These are phyloP conservation scores for Micromys minutus DNA, from an alignment of 2,113 vertebrate genomes.

Conservation along the genomic window DNA sequence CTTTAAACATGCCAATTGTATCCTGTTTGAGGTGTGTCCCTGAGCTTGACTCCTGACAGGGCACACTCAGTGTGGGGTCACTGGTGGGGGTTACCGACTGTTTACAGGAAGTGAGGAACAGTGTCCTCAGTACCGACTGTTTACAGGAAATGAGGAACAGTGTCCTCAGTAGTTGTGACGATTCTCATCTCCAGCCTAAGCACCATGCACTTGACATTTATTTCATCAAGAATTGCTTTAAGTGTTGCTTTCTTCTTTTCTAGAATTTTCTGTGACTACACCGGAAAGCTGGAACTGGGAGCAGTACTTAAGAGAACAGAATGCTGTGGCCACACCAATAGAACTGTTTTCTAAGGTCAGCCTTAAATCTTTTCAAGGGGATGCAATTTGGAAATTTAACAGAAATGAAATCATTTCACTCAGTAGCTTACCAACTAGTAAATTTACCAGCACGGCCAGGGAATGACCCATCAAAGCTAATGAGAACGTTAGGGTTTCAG, in stretches of 20 bases:
- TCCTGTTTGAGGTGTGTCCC: neutral
- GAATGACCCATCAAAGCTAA: neutral
- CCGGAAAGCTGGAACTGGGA: slow-evolving; percentile 47
- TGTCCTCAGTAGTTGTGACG: neutral
- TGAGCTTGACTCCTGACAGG: neutral
- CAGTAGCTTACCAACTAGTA: neutral
- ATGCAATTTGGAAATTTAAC: neutral
- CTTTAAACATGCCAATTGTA: neutral
- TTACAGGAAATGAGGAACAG: neutral
- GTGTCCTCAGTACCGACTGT: neutral
- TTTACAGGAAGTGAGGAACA: neutral
- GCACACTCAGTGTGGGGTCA: neutral
- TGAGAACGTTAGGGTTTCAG: neutral
- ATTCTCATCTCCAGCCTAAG: neutral
- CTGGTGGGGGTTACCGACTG: neutral
- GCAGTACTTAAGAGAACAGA: slow-evolving; percentile 47
- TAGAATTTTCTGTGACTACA: neutral
- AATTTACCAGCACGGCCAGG: neutral
- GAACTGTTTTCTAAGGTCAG: slow-evolving; percentile 72
- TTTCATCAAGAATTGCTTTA: neutral
- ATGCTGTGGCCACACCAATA: neutral
- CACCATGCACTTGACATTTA: neutral
- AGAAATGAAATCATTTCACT: neutral
- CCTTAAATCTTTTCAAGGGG: neutral
- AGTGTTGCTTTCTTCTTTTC: slow-evolving; percentile 35